Percentiles rank a stretch among this genome's conserved stretches.
These are phyloP conservation scores for Tenualosa ilisha DNA, from an alignment of 2,797 vertebrate genomes.

Conservation along the genomic window DNA sequence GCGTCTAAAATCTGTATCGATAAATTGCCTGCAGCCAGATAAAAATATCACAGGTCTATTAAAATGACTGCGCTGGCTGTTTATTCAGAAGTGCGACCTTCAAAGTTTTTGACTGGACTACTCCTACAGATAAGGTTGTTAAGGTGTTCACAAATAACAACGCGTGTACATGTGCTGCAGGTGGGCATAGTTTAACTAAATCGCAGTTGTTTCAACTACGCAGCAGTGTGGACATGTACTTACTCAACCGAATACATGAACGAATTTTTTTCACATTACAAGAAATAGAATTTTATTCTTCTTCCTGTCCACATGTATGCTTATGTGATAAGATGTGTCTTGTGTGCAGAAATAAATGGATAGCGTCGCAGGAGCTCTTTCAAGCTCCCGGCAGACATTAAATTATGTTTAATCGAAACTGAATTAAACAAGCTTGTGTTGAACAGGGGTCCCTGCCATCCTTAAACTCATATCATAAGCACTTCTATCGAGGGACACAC, in stretches of 20 bases:
- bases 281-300: not conserved
- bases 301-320: not conserved
- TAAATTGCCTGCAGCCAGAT: not conserved
- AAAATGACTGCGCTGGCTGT: not conserved
- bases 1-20: not conserved
- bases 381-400: constrained; percentile 27
- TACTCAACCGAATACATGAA: not conserved
- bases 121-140: not conserved
- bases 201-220: not conserved
- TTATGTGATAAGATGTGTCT: not conserved
- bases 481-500: constrained; percentile 27
- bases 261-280: not conserved
- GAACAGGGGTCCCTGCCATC: constrained; percentile 26
- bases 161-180: not conserved
- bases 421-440: constrained; percentile 33
- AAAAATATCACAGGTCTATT: not conserved
- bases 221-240: not conserved
- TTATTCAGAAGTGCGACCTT: not conserved
- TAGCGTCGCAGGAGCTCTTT: constrained; percentile 22
- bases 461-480: constrained; percentile 23
- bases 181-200: not conserved
- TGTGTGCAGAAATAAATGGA: constrained; percentile 26
- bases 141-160: not conserved
- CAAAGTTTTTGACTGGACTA: not conserved
- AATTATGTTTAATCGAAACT: constrained; percentile 32